Evolutionary conservation across 2,888 invertebrate species (phyloP).

Genomic region (Trypoxylon attenuatum): DNA sequence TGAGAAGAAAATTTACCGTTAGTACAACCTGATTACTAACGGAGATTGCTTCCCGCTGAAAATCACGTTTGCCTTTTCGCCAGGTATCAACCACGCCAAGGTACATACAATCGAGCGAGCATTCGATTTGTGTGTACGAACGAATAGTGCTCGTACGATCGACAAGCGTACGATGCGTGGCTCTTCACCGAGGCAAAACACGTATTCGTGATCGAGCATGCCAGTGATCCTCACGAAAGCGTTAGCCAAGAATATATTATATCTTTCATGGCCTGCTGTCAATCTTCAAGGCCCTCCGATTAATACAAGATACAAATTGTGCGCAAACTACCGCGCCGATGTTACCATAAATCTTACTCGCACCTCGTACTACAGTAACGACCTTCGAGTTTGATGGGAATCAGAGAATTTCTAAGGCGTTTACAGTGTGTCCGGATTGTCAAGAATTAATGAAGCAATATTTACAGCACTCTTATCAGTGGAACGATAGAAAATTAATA

Average conservation of each 20-base stretch:
- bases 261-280: neutral
- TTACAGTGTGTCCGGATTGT: too few species aligned
- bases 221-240: too few species aligned
- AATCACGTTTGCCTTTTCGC: constrained; percentile 34
- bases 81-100: constrained; percentile 17
- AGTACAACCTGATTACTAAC: constrained; percentile 62
- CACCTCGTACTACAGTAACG: constrained; percentile 5
- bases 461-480: too few species aligned
- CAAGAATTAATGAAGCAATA: too few species aligned
- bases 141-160: neutral
- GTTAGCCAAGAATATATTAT: neutral
- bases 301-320: neutral
- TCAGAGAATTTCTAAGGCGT: too few species aligned
- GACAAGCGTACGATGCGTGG: neutral
- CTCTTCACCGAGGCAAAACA: neutral
- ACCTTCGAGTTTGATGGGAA: neutral
- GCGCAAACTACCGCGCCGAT: neutral
- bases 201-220: neutral
- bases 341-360: constrained; percentile 14
- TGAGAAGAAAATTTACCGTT: too few species aligned
- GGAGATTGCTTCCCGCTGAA: constrained; percentile 62
- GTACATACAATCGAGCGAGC: constrained; percentile 2
- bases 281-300: neutral
- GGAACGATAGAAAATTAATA: too few species aligned
- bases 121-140: neutral